A percentile compares a stretch with the other conserved stretches of the same genome.
These are phyloP conservation scores for Hofmannophila pseudospretella DNA, from an alignment of 2,888 invertebrate genomes.

Conservation along the genomic window DNA sequence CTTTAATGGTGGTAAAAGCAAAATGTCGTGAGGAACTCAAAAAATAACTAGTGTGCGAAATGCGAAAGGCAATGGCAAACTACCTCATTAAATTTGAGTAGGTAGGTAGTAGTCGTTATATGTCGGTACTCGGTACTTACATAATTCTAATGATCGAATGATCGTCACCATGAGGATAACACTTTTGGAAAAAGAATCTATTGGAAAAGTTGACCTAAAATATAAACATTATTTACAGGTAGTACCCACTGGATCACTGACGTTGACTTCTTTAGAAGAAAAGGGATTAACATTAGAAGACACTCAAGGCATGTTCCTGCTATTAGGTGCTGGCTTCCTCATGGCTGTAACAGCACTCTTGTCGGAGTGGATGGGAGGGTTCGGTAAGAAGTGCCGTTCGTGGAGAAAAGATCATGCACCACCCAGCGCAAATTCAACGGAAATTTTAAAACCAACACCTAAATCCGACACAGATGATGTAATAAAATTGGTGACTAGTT, in stretches of 20 bases:
- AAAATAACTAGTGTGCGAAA: no score
- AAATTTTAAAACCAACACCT: constrained; percentile 35
- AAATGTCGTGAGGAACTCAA: no score
- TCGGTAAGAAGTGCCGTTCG: constrained; percentile 74
- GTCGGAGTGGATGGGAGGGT: constrained; percentile 85
- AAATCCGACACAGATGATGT: constrained; percentile 19
- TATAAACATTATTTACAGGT: no score
- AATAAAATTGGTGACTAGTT: constrained; percentile 22
- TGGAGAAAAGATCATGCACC: constrained; percentile 30
- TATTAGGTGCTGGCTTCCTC: constrained; percentile 83
- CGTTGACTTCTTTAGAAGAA: constrained; percentile 77
- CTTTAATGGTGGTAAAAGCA: no score
- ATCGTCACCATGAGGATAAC: no score
- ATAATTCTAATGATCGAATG: no score
- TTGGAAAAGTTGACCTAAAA: no score
- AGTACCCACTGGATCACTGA: constrained; percentile 55
- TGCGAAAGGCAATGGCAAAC: no score
- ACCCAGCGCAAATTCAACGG: constrained; percentile 27
- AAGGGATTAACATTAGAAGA: constrained; percentile 87
- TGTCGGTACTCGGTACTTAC: no score
- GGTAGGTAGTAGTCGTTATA: no score
- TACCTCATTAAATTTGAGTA: no score
- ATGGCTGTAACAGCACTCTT: constrained; percentile 79
- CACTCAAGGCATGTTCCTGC: constrained; percentile 89
- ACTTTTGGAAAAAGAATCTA: no score